These are phyloP conservation scores for Rhipidura dahli DNA, from an alignment of 2,113 vertebrate species.

Conservation along the genomic window DNA sequence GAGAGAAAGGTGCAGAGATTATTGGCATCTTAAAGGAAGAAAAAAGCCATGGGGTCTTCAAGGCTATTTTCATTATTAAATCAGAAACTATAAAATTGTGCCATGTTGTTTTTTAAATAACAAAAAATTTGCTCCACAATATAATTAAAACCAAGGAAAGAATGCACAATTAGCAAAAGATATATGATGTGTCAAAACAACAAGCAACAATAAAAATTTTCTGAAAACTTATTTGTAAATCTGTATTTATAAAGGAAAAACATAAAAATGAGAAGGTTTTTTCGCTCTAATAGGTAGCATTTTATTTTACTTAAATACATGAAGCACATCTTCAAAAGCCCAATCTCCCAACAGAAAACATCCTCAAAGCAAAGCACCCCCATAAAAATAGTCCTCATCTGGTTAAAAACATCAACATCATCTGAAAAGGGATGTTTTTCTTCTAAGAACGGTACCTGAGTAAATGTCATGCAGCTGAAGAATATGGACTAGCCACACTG, in stretches of 20 bases:
- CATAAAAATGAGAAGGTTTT: not conserved
- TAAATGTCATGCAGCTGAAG: not conserved
- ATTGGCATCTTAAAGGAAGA: not conserved
- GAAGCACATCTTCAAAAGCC: conserved; percentile 51
- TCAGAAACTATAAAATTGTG: not conserved
- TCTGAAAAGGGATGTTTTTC: not conserved
- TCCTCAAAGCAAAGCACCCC: not conserved
- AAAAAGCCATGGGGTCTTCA: not conserved
- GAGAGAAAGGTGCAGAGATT: not conserved
- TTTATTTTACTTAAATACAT: conserved; percentile 46
- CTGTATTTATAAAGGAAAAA: not conserved
- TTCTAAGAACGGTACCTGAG: not conserved
- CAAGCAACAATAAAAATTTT: not conserved
- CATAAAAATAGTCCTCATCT: conserved; percentile 6
- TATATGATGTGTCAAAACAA: not conserved
- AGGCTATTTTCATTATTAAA: not conserved
- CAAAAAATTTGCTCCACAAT: not conserved
- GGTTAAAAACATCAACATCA: conserved; percentile 27
- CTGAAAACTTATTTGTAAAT: conserved; percentile 2
- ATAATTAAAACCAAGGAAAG: not conserved
- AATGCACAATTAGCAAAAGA: not conserved
- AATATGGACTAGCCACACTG: not conserved
- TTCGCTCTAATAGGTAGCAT: not conserved
- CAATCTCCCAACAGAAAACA: conserved; percentile 7
- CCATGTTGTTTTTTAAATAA: not conserved